phyloP scores from a whole-genome alignment of 2,113 vertebrate species.

The Himantopus leucocephalus region DNA sequence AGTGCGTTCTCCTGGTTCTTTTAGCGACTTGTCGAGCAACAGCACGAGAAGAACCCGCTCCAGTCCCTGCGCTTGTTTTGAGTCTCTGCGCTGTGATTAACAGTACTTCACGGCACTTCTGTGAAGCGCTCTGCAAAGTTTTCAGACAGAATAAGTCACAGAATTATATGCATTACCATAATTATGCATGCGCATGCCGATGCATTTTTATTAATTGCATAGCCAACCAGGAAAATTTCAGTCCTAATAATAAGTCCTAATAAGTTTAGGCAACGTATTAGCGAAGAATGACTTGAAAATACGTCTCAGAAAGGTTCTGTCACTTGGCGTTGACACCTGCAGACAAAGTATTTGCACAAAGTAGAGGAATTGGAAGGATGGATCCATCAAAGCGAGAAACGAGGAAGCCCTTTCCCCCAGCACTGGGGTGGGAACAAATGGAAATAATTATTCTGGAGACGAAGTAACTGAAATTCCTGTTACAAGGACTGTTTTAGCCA shows the following conservation, averaged over 20 bases:
- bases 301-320: not conserved
- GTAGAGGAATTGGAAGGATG: not conserved
- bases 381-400: not conserved
- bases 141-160: not conserved
- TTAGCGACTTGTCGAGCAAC: not conserved
- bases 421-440: not conserved
- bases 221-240: not conserved
- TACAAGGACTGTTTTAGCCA: conserved; percentile 36
- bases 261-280: not conserved
- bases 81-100: not conserved
- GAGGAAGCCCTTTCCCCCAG: not conserved
- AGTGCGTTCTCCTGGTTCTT: not conserved
- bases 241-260: not conserved
- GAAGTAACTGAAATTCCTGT: conserved; percentile 1
- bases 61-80: not conserved
- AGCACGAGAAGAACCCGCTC: not conserved
- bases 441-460: conserved; percentile 40
- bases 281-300: not conserved
- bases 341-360: not conserved
- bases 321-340: not conserved
- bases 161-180: not conserved
- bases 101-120: not conserved
- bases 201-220: not conserved
- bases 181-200: not conserved
- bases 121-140: not conserved